Base-by-base conservation (phyloP, 2,797 vertebrate species). In the Pelodytes ibericus region DNA sequence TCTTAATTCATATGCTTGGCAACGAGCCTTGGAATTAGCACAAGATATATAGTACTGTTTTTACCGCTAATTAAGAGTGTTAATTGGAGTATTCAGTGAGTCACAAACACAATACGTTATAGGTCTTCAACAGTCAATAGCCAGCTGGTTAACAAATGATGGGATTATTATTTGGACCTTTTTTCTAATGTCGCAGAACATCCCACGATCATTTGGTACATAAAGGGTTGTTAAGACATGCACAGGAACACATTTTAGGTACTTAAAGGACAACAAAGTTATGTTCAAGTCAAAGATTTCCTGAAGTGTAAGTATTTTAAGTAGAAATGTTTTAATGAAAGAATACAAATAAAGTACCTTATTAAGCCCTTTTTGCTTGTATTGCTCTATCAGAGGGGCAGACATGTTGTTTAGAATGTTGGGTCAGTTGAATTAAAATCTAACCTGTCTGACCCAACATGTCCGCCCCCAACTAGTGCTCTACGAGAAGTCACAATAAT, bases 31-130 rank as follows among this genome's bases (percentile, higher is more conserved):
- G 57, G 65, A 67, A 44, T 41, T 30, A 26, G 18, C 67, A 47
- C 51, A 62, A n/a, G 3, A 33, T 57, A n/a, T 41, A 47, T 24
- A 53, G 61, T 61, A 47, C 29, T 70, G 74, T 63, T 63, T 76
- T 64, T 71, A n/a, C 66, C 29, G 16, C 44, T 71, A 57, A 63
- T 75, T 30, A 70, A 57, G 58, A 71, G 74, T 71, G 74, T 71
- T 76, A 76, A 76, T 71, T 76, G 74, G 49, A 57, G 16, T 22
- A 47, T 8, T 27, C 16, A 11, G 30, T 71, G 74, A 71, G 59
- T 76, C 59, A 76, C 57, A 69, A 66, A 74, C 44, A 63, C 44
- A 61, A 8, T n/a, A 61, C 11, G 56, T 62, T 69, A 62, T 69
- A 29, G 24, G 31, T 24, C 22, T 18, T 30, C 41, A n/a, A 62